Evolutionary conservation across 2,113 vertebrate genomes (phyloP), one percentile per base, ranked within the genome.

Genomic region (Megaceryle maxima): DNA sequence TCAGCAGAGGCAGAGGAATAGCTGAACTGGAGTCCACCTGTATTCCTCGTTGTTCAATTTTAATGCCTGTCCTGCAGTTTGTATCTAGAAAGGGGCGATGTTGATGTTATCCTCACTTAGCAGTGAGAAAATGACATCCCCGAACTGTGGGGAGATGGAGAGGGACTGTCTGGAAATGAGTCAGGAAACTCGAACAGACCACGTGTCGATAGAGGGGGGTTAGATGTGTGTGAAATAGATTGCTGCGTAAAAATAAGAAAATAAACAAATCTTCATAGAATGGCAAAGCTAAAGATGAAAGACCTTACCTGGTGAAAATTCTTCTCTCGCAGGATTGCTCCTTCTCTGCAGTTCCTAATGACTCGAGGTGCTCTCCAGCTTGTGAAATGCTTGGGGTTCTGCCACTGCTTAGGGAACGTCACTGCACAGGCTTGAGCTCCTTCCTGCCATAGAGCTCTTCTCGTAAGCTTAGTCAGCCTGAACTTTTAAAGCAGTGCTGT

Each of bases 401-500:
- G 69, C 33, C 80, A 1, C 15, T 21, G 78, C 84, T 68, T 10
- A 3, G 83, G 93, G 68, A 33, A 33, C 3, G 1, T 1, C 13
- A 22, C 48, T 35, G 77, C 62, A 1, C 81, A 10, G 85, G 66
- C 91, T 77, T 11, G 0, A 41, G 77, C 75, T 74, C 55, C 85
- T 86, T 77, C 72, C 91, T 67, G 67, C 16, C 72, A 0, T 9
- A 6, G 35, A 57, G 57, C 76, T 20, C 8, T 59, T 18, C 59
- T 16, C 15, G 0, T 2, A 13, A 48, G 84, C 22, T 2, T 10
- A 13, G 41, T 2, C 69, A 69, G 87, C 57, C 55, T 21, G 21
- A 0, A 1, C n/a, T 9, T 44, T 33, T 50, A 0, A 3, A 43
- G 48, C 1, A 53, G 25, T 8, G 4, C 83, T 25, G 2, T 16